A percentile compares a stretch with the other conserved stretches of the same genome.
Evolutionary conservation across 2,797 vertebrate genomes (phyloP).

Genomic region (Ctenopoma multispine): DNA sequence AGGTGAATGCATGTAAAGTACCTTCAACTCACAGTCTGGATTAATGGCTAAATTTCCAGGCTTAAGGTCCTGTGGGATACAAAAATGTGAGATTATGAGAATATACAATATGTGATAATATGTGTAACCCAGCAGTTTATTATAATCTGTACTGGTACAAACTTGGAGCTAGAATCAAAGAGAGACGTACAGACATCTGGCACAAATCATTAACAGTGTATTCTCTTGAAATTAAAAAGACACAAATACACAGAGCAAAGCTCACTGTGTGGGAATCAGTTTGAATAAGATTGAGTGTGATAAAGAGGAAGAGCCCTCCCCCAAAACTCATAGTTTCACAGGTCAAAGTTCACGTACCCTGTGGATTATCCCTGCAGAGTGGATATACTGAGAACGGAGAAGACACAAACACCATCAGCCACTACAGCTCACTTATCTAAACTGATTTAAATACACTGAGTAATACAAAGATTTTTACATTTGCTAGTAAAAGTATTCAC

Average conservation of each 20-base stretch:
- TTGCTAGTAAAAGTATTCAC: constrained; percentile 67
- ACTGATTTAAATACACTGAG: background rate
- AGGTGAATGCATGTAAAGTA: constrained; percentile 46
- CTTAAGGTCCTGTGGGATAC: constrained; percentile 90
- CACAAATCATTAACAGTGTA: constrained; percentile 7
- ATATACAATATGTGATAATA: background rate
- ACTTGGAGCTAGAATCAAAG: background rate
- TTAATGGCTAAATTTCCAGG: constrained; percentile 97
- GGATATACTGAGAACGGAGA: constrained; percentile 91
- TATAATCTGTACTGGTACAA: background rate
- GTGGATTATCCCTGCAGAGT: constrained; percentile 96
- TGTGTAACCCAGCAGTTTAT: background rate
- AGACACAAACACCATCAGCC: constrained; percentile 31
- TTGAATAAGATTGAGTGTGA: constrained; percentile 67
- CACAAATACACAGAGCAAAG: constrained; percentile 19
- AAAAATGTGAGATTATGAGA: background rate
- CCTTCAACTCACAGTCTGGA: constrained; percentile 98
- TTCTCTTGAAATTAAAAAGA: background rate
- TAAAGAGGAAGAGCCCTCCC: constrained; percentile 66
- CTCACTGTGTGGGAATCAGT: constrained; percentile 57
- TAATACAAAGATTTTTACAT: too few relatives aligned
- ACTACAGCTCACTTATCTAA: background rate
- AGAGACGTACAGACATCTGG: background rate
- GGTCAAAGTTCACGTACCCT: constrained; percentile 89
- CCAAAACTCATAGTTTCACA: constrained; percentile 62